Conservation (phyloP, 2,888 invertebrate genomes). For the Anthrax anthrax region DNA sequence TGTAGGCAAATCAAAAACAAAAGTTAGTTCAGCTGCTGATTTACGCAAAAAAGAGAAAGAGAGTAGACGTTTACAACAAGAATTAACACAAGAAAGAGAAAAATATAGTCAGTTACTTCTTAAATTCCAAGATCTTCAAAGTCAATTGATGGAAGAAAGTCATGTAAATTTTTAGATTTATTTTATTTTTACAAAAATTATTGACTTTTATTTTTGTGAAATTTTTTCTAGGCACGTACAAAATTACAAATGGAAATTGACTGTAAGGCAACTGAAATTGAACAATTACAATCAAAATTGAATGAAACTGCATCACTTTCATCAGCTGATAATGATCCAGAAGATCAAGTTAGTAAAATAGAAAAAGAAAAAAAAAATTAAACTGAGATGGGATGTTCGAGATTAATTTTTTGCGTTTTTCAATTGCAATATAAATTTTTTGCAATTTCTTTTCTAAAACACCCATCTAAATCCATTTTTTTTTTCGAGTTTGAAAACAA, state of each 20-base stretch:
- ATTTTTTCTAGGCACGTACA: constrained; percentile 38
- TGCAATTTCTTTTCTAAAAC: too few species aligned
- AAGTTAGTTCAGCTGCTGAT: constrained; percentile 62
- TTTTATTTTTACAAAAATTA: neutral
- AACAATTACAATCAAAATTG: constrained; percentile 76
- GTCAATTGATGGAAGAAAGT: constrained; percentile 69
- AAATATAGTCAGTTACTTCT: constrained; percentile 79
- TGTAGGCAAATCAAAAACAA: constrained; percentile 62
- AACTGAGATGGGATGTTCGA: too few species aligned
- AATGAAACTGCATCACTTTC: constrained; percentile 84
- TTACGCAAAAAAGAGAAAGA: constrained; percentile 86
- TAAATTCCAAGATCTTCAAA: constrained; percentile 75
- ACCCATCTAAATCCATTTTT: too few species aligned
- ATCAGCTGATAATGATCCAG: constrained; percentile 76
- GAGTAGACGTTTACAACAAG: constrained; percentile 85
- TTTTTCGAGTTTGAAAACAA: too few species aligned
- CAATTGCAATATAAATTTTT: neutral
- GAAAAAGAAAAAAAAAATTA: too few species aligned
- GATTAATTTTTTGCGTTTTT: too few species aligned
- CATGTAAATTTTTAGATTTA: constrained; percentile 34
- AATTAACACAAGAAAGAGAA: constrained; percentile 83
- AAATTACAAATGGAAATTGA: constrained; percentile 92
- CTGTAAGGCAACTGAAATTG: constrained; percentile 92
- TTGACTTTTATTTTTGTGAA: neutral
- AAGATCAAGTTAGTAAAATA: constrained; percentile 39